phyloP scores from a whole-genome alignment of 2,888 invertebrate genomes.

The Sturmia bella region DNA sequence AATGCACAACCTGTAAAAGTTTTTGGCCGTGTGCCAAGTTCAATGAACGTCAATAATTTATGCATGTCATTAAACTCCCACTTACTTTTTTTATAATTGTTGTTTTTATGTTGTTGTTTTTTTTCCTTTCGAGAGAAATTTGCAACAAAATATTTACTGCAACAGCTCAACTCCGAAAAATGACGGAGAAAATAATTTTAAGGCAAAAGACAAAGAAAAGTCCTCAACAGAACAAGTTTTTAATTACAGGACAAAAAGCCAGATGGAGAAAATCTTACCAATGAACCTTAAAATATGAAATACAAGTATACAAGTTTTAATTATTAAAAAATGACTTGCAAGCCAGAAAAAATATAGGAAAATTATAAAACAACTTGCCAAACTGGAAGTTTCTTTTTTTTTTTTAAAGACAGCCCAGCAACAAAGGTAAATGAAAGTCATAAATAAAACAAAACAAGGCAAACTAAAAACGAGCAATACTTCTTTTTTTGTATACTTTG shows the following conservation, averaged over 20 bases:
- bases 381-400: neutral
- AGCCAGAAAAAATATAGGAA: constrained; percentile 5
- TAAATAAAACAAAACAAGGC: too few relatives aligned
- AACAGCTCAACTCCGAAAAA: constrained; percentile 22
- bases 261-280: constrained; percentile 33
- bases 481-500: too few relatives aligned
- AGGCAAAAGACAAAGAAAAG: neutral
- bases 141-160: constrained; percentile 38
- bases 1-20: constrained; percentile 51
- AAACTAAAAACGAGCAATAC: too few relatives aligned
- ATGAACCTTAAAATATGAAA: constrained; percentile 61
- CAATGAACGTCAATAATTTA: constrained; percentile 68
- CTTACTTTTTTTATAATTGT: constrained; percentile 16
- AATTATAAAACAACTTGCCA: neutral
- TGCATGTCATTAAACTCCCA: constrained; percentile 66
- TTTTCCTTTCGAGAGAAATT: constrained; percentile 10
- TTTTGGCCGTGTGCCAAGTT: constrained; percentile 68
- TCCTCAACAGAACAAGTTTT: constrained; percentile 34
- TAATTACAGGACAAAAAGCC: constrained; percentile 53
- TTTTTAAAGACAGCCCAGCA: neutral
- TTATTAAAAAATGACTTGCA: constrained; percentile 45
- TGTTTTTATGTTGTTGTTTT: neutral
- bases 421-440: constrained; percentile 14
- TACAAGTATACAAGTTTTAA: constrained; percentile 45
- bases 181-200: constrained; percentile 16